Conservation (phyloP, 1,140 invertebrate species). For the Sinonovacula constricta region DNA sequence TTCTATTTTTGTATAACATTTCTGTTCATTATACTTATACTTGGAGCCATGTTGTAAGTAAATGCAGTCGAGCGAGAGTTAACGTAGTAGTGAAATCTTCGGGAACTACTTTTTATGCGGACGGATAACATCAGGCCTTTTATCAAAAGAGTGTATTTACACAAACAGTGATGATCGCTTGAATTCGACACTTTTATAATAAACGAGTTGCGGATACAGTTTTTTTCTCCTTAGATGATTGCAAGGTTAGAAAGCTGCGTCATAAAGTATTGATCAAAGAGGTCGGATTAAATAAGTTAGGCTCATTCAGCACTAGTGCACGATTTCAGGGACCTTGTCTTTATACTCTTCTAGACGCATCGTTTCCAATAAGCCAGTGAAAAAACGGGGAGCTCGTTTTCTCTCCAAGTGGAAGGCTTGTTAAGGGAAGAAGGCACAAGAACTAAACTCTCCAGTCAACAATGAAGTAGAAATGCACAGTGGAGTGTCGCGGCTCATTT, state of each 20-base stretch:
- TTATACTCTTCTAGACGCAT: too few species aligned
- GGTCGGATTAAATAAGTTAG: conserved; percentile 18
- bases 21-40: too few species aligned
- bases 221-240: conserved; percentile 35
- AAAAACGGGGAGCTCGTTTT: too few species aligned
- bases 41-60: too few species aligned
- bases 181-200: conserved; percentile 17
- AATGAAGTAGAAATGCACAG: background rate
- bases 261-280: conserved; percentile 38
- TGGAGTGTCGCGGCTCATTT: background rate
- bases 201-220: conserved; percentile 42
- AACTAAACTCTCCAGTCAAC: too few species aligned
- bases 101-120: conserved; percentile 46
- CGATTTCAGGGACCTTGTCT: too few species aligned
- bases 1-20: too few species aligned
- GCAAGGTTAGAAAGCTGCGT: conserved; percentile 13
- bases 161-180: conserved; percentile 9
- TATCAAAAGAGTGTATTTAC: conserved; percentile 30
- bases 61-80: too few species aligned
- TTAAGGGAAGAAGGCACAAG: too few species aligned
- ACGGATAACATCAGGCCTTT: conserved; percentile 32
- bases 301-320: too few species aligned
- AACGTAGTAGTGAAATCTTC: background rate
- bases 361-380: too few species aligned
- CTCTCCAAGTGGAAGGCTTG: too few species aligned